Conservation (phyloP, 35 echinoderm and acorn worm species). For the Apostichopus californicus region DNA sequence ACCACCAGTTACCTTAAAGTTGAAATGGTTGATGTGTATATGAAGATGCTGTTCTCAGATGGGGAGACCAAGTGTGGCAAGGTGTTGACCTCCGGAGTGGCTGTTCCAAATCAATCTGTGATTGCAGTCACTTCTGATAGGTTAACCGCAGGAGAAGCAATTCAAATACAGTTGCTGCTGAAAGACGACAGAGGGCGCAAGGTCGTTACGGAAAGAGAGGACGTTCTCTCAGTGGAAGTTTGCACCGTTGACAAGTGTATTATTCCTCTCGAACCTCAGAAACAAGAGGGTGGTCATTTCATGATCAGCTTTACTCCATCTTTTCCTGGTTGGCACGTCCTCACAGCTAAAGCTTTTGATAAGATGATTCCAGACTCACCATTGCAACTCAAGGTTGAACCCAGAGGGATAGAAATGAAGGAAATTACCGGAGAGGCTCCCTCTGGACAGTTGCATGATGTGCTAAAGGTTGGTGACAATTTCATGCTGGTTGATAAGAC, state of each 20-base stretch:
- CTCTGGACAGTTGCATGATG: slow-evolving; percentile 11
- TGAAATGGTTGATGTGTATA: neutral
- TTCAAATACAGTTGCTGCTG: neutral
- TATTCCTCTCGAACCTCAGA: neutral
- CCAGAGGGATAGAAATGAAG: neutral
- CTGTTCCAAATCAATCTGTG: neutral
- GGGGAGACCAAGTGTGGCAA: slow-evolving; percentile 24
- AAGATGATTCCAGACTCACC: neutral
- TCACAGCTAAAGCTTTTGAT: neutral
- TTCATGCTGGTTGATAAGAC: slow-evolving; percentile 22
- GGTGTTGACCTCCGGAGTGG: neutral
- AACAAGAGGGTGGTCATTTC: neutral
- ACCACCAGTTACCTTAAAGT: neutral
- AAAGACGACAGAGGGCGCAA: neutral
- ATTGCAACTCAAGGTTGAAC: neutral
- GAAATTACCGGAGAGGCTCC: neutral
- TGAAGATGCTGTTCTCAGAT: slow-evolving; percentile 10
- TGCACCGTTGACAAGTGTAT: neutral
- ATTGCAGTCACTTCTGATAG: neutral
- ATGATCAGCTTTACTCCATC: neutral
- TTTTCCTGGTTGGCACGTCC: neutral
- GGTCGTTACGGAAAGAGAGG: neutral
- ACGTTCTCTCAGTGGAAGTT: slow-evolving; percentile 7
- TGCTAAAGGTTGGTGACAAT: slow-evolving; percentile 10
- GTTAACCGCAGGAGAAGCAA: neutral